Conservation (phyloP, 2,113 vertebrate species). For the Pygoscelis adeliae region DNA sequence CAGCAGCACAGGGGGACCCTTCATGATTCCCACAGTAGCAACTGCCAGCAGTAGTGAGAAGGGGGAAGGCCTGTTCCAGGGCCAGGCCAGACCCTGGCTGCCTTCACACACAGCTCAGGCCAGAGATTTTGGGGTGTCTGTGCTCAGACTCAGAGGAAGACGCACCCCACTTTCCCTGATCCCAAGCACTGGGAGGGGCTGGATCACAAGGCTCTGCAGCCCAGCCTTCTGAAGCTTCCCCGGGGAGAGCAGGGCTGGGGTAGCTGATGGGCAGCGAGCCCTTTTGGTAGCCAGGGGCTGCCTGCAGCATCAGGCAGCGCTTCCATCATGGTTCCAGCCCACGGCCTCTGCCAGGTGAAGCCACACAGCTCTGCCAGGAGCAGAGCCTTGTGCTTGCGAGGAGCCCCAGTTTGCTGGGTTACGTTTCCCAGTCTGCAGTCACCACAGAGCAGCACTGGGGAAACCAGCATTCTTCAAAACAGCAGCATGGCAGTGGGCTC, state of each 20-base stretch:
- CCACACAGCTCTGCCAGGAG: background rate
- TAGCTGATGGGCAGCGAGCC: background rate
- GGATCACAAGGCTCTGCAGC: background rate
- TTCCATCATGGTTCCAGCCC: background rate
- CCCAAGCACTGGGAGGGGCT: background rate
- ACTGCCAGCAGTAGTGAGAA: background rate
- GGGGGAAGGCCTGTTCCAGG: background rate
- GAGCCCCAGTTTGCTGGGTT: background rate
- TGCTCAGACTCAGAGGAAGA: background rate
- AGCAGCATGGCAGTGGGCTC: background rate
- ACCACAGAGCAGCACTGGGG: background rate
- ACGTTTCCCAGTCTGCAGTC: background rate
- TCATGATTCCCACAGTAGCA: background rate
- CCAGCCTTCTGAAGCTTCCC: background rate
- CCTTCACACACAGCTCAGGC: background rate
- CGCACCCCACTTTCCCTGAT: background rate
- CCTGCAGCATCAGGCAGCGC: background rate
- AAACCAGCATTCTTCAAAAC: background rate
- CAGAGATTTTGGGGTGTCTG: background rate
- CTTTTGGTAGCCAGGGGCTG: background rate
- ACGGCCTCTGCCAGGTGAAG: background rate
- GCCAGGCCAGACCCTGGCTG: background rate
- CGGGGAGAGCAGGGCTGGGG: background rate
- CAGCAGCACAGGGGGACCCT: background rate
- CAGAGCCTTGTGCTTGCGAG: fast-evolving